A percentile compares a stretch with the other conserved stretches of the same genome.
phyloP scores from a whole-genome alignment of 1,140 invertebrate species.

The Caenorhabditis remanei region DNA sequence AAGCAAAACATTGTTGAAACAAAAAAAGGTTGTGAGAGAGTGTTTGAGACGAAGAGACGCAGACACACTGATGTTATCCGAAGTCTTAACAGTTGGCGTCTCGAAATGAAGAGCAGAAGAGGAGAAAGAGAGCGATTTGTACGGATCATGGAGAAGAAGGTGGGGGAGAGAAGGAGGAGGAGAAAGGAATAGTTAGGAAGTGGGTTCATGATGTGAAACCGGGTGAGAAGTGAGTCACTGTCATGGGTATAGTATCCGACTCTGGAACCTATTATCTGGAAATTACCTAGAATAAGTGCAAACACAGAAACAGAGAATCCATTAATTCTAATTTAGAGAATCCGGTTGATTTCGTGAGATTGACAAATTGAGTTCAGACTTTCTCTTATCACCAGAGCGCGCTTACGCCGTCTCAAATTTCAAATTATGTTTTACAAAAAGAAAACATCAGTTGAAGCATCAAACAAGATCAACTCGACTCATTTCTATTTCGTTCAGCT shows the following conservation, averaged over 20 bases:
- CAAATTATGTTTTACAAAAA: too few species aligned
- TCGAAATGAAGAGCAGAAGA: not conserved
- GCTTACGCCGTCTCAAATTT: too few species aligned
- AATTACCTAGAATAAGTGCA: too few species aligned
- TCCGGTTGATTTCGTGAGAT: too few species aligned
- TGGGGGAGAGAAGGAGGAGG: not conserved
- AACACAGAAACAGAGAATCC: too few species aligned
- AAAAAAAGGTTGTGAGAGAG: constrained; percentile 17
- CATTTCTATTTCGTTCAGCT: not conserved
- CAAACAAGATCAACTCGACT: not conserved
- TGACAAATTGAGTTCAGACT: too few species aligned
- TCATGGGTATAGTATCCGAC: too few species aligned
- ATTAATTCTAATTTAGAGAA: too few species aligned
- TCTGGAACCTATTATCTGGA: too few species aligned
- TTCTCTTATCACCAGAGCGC: too few species aligned
- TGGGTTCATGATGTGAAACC: not conserved
- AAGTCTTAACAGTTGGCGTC: constrained; percentile 31
- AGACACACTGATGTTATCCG: constrained; percentile 49
- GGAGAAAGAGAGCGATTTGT: not conserved
- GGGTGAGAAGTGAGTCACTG: not conserved
- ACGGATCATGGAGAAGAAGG: not conserved
- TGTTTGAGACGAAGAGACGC: constrained; percentile 34
- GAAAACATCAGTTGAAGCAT: not conserved
- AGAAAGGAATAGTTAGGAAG: not conserved
- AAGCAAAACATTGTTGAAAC: constrained; percentile 52